Conservation (phyloP, 2,113 vertebrate species). For the Bujurquina vittata region DNA sequence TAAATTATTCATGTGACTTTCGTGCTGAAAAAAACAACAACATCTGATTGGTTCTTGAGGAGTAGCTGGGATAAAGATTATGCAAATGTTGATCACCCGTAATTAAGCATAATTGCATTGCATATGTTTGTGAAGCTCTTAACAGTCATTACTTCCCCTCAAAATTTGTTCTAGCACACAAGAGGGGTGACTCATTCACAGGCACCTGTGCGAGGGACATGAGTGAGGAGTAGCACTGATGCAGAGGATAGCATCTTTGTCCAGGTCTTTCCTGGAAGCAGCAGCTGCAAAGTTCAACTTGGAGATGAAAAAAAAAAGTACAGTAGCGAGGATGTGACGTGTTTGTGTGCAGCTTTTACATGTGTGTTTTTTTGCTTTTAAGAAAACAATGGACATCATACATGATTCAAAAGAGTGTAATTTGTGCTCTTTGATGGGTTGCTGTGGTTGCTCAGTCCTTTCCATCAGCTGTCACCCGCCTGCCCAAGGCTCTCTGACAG, state of each 20-base stretch:
- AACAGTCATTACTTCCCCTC: slow-evolving; percentile 52
- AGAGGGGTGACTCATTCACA: slow-evolving; percentile 55
- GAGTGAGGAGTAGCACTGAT: slow-evolving; percentile 7
- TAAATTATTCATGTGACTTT: slow-evolving; percentile 75
- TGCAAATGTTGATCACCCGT: slow-evolving; percentile 76
- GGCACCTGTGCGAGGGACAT: slow-evolving; percentile 57
- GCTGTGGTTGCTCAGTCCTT: slow-evolving; percentile 42
- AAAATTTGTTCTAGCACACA: slow-evolving; percentile 43
- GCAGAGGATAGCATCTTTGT: slow-evolving; percentile 19
- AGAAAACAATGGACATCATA: slow-evolving; percentile 46
- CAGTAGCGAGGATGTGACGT: background rate
- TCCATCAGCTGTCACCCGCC: slow-evolving; percentile 52
- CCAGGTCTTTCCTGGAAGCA: slow-evolving; percentile 20
- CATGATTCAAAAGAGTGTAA: slow-evolving; percentile 61
- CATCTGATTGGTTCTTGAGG: slow-evolving; percentile 72
- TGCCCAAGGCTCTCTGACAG: slow-evolving; percentile 52
- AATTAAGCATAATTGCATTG: slow-evolving; percentile 77
- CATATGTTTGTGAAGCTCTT: slow-evolving; percentile 75
- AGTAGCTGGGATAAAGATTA: slow-evolving; percentile 75
- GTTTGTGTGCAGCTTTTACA: background rate
- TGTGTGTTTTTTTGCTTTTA: background rate
- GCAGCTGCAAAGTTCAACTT: slow-evolving; percentile 21
- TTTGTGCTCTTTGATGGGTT: slow-evolving; percentile 62
- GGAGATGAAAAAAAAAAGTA: background rate
- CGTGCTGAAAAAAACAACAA: slow-evolving; percentile 54